Evolutionary conservation across 2,113 vertebrate genomes (phyloP), one percentile per base, ranked within the genome.

Genomic region (Atlantisia rogersi): DNA sequence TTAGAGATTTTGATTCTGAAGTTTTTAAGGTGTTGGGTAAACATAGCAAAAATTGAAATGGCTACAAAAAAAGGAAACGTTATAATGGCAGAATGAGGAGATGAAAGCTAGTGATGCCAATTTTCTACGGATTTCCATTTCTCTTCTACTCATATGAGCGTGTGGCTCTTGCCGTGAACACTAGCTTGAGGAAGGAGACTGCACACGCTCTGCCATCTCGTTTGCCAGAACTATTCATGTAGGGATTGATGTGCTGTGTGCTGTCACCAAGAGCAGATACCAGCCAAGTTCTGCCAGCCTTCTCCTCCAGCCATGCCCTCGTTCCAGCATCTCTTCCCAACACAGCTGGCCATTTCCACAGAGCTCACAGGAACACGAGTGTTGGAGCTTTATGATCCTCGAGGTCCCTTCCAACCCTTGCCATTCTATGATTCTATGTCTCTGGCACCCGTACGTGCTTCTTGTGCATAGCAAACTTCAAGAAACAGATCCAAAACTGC

Each of bases 91-190:
- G 35, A 82, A 77, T 15, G 17, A 82, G 21, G 17, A 85, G 32
- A 13, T 64, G 42, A 94, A 93, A 94, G 67, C 9, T 50, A 32
- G 19, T 18, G 5, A 58, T 68, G n/a, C 37, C 65, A 5, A 25
- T 75, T 86, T 86, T 75, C 60, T 68, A 21, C 28, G 52, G 31
- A 37, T 59, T 91, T 52, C 22, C 2, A 2, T 56, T 22, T 19
- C 70, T 75, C 16, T 83, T 15, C 42, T 86, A 37, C 73, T 31
- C 53, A 9, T 1, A 1, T 31, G 83, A 77, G 17, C 44, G 6
- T 29, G 58, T 59, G 2, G 11, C 60, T 76, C 46, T 26, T 75
- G 69, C 50, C 0, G 0, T 32, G 71, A 8, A 7, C 22, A 20
- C 35, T 14, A 31, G 25, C 56, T 67, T 12, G 10, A 7, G 74